Evolutionary conservation across 2,888 invertebrate species (phyloP).

Genomic region (Arrhopalites spinosus): DNA sequence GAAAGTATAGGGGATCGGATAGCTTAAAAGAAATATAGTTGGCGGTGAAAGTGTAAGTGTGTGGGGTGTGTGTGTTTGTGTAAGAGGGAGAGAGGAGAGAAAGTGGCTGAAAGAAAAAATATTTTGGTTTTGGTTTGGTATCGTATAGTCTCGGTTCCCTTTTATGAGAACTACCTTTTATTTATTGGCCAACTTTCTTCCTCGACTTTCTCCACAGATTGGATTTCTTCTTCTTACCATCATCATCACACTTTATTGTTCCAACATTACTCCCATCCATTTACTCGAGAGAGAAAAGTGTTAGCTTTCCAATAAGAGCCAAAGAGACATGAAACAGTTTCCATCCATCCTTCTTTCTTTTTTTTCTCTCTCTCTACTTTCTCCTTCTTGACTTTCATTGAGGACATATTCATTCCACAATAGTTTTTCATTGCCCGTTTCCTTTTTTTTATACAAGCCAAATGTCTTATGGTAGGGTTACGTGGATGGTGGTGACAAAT

Average conservation of each 20-base stretch:
- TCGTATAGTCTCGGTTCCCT: not conserved
- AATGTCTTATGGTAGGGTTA: too few species aligned
- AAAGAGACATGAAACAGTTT: constrained; percentile 20
- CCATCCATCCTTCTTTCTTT: constrained; percentile 1
- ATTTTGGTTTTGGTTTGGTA: not conserved
- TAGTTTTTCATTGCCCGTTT: too few species aligned
- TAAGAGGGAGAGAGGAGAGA: too few species aligned
- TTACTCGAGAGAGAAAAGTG: constrained; percentile 3
- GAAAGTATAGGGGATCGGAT: too few species aligned
- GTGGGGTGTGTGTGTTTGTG: too few species aligned
- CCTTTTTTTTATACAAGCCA: too few species aligned
- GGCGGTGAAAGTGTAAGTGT: too few species aligned
- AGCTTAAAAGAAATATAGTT: too few species aligned
- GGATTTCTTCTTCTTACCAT: constrained; percentile 42
- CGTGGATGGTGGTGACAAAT: too few species aligned
- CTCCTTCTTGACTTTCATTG: not conserved
- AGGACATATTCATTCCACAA: too few species aligned
- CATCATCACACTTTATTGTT: constrained; percentile 49
- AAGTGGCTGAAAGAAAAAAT: too few species aligned
- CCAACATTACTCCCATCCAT: constrained; percentile 39
- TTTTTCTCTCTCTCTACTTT: not conserved
- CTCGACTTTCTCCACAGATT: constrained; percentile 39
- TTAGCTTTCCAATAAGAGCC: not conserved
- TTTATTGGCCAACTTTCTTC: constrained; percentile 41
- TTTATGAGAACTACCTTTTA: constrained; percentile 44